These are phyloP conservation scores for Pogonophryne albipinna DNA, from an alignment of 2,797 vertebrate species.

Conservation along the genomic window DNA sequence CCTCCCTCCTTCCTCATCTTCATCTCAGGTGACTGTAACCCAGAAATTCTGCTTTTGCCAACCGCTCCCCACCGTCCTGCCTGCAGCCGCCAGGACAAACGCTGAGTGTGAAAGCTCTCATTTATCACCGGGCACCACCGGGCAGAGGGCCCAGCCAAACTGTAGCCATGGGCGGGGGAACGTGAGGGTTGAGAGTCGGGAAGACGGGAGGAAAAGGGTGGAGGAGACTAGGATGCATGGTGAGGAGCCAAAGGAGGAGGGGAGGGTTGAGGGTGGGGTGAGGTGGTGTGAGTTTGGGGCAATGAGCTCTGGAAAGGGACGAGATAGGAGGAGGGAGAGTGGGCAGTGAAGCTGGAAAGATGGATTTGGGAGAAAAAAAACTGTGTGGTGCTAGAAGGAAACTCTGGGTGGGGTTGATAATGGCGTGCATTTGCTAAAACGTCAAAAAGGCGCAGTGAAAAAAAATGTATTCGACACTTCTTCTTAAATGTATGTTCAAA, in stretches of 20 bases:
- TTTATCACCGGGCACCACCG: constrained; percentile 64
- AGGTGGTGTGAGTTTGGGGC: constrained; percentile 45
- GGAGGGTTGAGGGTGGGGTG: constrained; percentile 41
- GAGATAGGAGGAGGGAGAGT: constrained; percentile 14
- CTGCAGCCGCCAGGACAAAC: constrained; percentile 66
- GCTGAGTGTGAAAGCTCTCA: constrained; percentile 69
- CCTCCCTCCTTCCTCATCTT: constrained; percentile 13
- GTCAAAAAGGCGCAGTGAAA: neutral
- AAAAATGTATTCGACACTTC: no score
- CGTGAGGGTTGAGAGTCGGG: constrained; percentile 28
- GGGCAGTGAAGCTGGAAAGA: neutral
- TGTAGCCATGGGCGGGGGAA: constrained; percentile 43
- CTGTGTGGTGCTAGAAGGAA: constrained; percentile 1
- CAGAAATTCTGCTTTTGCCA: constrained; percentile 33
- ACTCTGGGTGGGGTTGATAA: neutral
- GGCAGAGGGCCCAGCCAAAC: constrained; percentile 48
- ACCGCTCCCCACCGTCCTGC: constrained; percentile 12
- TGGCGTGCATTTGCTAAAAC: neutral
- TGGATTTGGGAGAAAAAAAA: neutral
- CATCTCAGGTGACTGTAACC: constrained; percentile 47
- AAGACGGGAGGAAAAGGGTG: constrained; percentile 29
- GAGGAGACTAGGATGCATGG: constrained; percentile 18
- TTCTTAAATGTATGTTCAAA: no score
- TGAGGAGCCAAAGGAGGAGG: constrained; percentile 40
- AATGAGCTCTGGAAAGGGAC: constrained; percentile 10